phyloP scores from a whole-genome alignment of 1,140 invertebrate species.

The Melanaphis sacchari region DNA sequence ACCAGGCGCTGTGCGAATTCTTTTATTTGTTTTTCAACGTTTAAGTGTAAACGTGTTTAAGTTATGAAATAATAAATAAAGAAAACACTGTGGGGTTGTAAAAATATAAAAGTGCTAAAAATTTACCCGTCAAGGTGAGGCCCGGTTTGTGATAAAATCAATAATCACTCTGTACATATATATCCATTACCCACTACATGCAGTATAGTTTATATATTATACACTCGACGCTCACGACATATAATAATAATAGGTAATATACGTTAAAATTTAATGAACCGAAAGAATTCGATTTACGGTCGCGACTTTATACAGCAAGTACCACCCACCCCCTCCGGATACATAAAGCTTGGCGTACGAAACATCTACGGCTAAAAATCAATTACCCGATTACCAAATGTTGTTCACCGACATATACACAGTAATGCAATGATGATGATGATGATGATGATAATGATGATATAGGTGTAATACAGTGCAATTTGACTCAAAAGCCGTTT shows the following conservation, averaged over 20 bases:
- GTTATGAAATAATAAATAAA: background rate
- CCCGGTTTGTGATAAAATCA: constrained; percentile 1
- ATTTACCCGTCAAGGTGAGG: background rate
- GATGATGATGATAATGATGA: background rate
- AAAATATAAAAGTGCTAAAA: constrained; percentile 16
- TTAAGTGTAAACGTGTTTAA: background rate
- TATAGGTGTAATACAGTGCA: background rate
- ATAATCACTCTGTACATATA: background rate
- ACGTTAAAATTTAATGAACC: constrained; percentile 30
- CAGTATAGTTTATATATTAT: background rate
- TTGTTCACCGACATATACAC: background rate
- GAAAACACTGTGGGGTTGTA: background rate
- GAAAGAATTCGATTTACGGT: constrained; percentile 44
- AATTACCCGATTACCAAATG: constrained; percentile 16
- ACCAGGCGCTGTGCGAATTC: background rate
- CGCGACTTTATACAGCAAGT: background rate
- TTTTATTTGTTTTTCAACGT: background rate
- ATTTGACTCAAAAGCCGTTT: background rate
- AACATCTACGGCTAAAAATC: constrained; percentile 24
- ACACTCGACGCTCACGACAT: background rate
- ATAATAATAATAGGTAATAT: constrained; percentile 6
- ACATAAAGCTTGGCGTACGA: background rate
- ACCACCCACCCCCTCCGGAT: background rate
- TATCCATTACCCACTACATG: background rate
- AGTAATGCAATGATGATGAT: background rate